Evolutionary conservation across 2,888 invertebrate species (phyloP).

Genomic region (Pyrrhosoma nymphula): DNA sequence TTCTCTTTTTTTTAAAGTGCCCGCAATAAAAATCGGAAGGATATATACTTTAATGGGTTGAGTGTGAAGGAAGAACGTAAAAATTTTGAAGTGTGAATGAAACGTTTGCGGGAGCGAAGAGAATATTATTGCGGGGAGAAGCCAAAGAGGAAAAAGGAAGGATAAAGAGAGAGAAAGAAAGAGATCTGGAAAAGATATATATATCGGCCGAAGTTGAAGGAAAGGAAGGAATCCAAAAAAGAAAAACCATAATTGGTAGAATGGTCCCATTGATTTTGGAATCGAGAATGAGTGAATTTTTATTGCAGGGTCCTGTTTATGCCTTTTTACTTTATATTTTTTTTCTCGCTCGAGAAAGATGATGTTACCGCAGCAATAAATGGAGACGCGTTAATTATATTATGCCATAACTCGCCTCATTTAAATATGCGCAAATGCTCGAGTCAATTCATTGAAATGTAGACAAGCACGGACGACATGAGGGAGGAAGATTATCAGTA

Average conservation of each 20-base stretch:
- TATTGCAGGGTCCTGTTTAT: neutral
- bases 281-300: neutral
- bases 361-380: neutral
- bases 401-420: neutral
- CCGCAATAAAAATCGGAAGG: conserved; percentile 31
- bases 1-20: conserved; percentile 38
- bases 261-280: neutral
- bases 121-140: neutral
- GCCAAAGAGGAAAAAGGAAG: no score
- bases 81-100: conserved; percentile 24
- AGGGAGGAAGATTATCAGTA: neutral
- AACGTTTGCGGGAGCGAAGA: neutral
- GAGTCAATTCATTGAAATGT: neutral
- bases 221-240: neutral
- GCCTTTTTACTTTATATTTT: neutral
- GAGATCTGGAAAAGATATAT: neutral
- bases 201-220: no score
- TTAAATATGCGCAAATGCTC: neutral
- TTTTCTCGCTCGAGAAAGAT: neutral
- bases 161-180: neutral
- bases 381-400: neutral
- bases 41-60: neutral
- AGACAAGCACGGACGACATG: neutral
- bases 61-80: neutral
- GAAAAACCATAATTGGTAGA: neutral